A percentile compares a stretch with the other conserved stretches of the same genome.
These are phyloP conservation scores for Castor canadensis DNA, from an alignment of 2,113 vertebrate genomes.

Conservation along the genomic window DNA sequence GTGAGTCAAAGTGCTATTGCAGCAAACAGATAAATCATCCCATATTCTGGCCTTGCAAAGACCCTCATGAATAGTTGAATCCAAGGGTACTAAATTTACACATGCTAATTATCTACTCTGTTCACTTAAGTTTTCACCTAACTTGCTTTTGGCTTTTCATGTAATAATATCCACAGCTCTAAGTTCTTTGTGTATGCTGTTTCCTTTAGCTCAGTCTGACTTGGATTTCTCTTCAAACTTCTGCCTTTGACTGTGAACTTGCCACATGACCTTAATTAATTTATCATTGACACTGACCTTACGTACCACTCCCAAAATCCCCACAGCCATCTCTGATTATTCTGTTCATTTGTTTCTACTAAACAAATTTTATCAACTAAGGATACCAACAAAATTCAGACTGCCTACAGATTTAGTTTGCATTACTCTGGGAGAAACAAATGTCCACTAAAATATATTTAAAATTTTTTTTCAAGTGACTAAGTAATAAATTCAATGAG, in stretches of 20 bases:
- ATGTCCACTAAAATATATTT: not conserved
- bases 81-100: constrained; percentile 48
- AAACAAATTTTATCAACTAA: constrained; percentile 49
- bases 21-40: constrained; percentile 53
- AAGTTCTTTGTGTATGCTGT: constrained; percentile 45
- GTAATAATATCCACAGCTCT: constrained; percentile 1
- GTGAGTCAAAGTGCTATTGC: constrained; percentile 38
- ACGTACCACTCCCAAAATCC: not conserved
- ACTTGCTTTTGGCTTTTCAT: constrained; percentile 30
- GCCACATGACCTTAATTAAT: constrained; percentile 35
- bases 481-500: not conserved
- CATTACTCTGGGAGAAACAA: not conserved
- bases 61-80: constrained; percentile 36
- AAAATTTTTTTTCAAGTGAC: constrained; percentile 8
- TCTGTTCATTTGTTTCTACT: constrained; percentile 50
- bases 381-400: constrained; percentile 6
- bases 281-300: constrained; percentile 24
- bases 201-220: constrained; percentile 10
- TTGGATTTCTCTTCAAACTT: constrained; percentile 45
- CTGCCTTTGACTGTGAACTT: constrained; percentile 60
- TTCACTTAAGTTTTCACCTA: constrained; percentile 51
- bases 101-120: constrained; percentile 40
- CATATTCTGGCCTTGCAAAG: not conserved
- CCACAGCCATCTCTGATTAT: constrained; percentile 36
- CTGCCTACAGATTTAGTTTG: not conserved